phyloP scores from a whole-genome alignment of 2,888 invertebrate genomes.

The Nomada flava region DNA sequence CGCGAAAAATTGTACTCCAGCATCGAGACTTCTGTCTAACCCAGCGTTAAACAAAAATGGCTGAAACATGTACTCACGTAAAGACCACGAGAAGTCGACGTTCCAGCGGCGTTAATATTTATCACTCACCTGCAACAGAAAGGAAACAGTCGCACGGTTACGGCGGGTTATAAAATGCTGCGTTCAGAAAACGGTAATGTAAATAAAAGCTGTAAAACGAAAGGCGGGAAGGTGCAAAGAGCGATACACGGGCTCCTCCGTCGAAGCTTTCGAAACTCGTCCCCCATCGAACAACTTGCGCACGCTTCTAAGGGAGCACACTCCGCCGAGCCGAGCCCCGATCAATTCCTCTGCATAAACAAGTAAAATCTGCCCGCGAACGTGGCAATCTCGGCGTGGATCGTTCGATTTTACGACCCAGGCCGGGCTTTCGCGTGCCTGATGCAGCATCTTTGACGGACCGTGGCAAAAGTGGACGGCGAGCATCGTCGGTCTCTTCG shows the following conservation, averaged over 20 bases:
- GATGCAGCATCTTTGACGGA: slow-evolving; percentile 20
- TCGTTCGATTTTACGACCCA: slow-evolving; percentile 20
- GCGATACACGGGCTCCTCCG: no score
- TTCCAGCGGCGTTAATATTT: not conserved
- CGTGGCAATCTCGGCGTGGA: not conserved
- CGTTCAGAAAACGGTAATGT: no score
- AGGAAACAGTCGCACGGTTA: not conserved
- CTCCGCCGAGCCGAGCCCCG: no score
- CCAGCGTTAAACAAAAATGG: no score
- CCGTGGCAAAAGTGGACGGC: not conserved
- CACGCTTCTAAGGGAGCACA: no score
- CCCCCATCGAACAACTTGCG: no score
- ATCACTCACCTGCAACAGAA: slow-evolving; percentile 49
- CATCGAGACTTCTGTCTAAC: no score
- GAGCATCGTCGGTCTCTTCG: not conserved
- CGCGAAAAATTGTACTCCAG: no score
- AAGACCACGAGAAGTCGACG: not conserved
- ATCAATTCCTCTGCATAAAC: not conserved
- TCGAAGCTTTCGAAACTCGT: no score
- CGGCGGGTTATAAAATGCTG: not conserved
- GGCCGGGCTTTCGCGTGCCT: not conserved
- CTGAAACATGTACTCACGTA: not conserved
- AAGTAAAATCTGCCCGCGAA: not conserved
- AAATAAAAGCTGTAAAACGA: no score
- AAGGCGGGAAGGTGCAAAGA: no score